phyloP scores from a whole-genome alignment of 2,888 invertebrate genomes.

The Quadriops clusia region DNA sequence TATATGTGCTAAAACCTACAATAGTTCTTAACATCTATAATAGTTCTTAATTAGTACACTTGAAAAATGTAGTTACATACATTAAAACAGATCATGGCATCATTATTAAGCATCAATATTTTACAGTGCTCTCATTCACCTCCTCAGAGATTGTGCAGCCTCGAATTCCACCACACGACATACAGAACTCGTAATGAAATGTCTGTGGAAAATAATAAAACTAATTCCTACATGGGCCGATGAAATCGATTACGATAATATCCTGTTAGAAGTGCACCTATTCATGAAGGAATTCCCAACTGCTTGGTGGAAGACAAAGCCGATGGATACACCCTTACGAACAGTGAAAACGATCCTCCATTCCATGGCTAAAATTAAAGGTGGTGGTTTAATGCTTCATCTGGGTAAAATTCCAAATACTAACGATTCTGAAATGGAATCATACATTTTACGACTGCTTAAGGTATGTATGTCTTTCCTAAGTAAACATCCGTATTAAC shows the following conservation, averaged over 20 bases:
- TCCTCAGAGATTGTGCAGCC: constrained; percentile 77
- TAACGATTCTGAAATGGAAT: constrained; percentile 74
- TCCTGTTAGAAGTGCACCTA: constrained; percentile 72
- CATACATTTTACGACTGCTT: constrained; percentile 71
- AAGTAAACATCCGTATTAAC: no score
- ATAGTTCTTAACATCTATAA: no score
- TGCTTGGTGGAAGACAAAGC: constrained; percentile 74
- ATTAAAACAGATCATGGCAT: no score
- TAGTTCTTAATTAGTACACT: no score
- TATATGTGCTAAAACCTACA: no score
- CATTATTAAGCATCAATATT: no score
- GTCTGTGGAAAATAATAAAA: constrained; percentile 89
- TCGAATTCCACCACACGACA: constrained; percentile 56
- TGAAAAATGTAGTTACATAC: no score
- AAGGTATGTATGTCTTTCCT: constrained; percentile 40
- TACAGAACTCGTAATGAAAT: constrained; percentile 79
- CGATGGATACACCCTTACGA: constrained; percentile 74
- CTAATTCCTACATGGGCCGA: constrained; percentile 71
- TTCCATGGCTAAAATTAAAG: constrained; percentile 80
- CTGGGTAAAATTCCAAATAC: constrained; percentile 64
- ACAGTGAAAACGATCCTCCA: constrained; percentile 92
- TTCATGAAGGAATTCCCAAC: constrained; percentile 84
- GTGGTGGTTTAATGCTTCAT: constrained; percentile 67
- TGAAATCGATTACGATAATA: constrained; percentile 63
- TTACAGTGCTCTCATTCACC: constrained; percentile 71